Percentiles rank a stretch among this genome's conserved stretches.
Evolutionary conservation across 2,113 vertebrate genomes (phyloP).

Genomic region (Silurus asotus): DNA sequence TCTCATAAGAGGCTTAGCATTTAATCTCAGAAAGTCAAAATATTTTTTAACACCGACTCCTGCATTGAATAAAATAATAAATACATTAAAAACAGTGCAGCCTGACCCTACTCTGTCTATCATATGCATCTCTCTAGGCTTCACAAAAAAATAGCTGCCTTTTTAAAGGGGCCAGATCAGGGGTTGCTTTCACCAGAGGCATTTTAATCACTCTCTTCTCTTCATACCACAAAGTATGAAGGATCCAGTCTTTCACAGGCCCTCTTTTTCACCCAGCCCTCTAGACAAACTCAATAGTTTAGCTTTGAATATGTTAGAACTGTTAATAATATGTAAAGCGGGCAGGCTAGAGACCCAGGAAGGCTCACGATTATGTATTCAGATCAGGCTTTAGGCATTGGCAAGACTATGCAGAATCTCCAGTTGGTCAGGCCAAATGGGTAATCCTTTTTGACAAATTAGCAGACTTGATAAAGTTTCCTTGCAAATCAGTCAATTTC

Average conservation of each 20-base stretch:
- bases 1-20: background rate
- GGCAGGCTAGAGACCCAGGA: constrained; percentile 61
- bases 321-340: constrained; percentile 75
- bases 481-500: background rate
- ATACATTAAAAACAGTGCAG: background rate
- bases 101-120: background rate
- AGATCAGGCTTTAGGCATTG: constrained; percentile 65
- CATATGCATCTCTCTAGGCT: constrained; percentile 9
- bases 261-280: constrained; percentile 44
- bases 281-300: constrained; percentile 69
- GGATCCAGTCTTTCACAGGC: constrained; percentile 64
- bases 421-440: constrained; percentile 67
- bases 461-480: constrained; percentile 65
- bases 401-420: constrained; percentile 61
- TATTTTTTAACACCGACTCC: background rate
- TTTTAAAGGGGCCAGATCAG: constrained; percentile 36
- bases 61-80: background rate
- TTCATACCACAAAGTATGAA: constrained; percentile 67
- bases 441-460: constrained; percentile 83
- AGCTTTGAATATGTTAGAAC: constrained; percentile 68
- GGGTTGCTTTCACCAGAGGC: constrained; percentile 38
- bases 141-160: constrained; percentile 22
- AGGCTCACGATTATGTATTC: constrained; percentile 77
- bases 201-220: constrained; percentile 55
- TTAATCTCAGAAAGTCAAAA: background rate